Evolutionary conservation across 2,113 vertebrate species (phyloP), one percentile per base, ranked within the genome.

Genomic region (Boulengeromyrus knoepffleri): DNA sequence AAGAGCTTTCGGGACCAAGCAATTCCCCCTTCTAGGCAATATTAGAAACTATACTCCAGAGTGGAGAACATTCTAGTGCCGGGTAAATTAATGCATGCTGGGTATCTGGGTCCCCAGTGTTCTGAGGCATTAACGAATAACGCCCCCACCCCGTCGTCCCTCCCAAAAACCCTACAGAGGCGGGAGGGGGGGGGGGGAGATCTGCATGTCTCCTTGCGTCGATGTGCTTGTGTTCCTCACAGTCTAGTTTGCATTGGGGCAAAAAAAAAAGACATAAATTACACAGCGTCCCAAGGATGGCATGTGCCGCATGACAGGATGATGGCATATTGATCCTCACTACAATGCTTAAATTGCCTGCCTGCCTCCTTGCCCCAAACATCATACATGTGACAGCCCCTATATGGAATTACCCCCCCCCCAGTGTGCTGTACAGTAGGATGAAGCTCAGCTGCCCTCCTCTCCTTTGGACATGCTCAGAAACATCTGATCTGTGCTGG

Each of bases 251-350:
- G 5, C 47, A 87, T 87, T 50, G 7, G 85, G 13, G 27, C 27
- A 95, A 95, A 53, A 53, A 52, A 96, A 96, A 95, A 94, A 94
- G 7, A 94, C 95, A 94, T 96, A 96, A 96, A 94, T 95, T 95
- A 95, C 93, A 89, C 88, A 90, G 93, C 94, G 92, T 93, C 95
- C 96, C 93, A 94, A 95, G 94, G 95, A 94, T 93, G 92, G 92
- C 93, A 88, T 92, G 92, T 94, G 92, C 94, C 94, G 93, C 89
- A 92, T 92, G 95, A 94, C 94, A 94, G 95, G 92, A 92, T 95
- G 96, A 96, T 96, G 95, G 96, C 94, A 94, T 96, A 96, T 97
- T 94, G 97, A 97, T 97, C 96, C 95, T 93, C 94, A 94, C 94
- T 92, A 87, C 93, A 86, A 91, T 92, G 92, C 93, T 96, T 95